A percentile compares a stretch with the other conserved stretches of the same genome.
Evolutionary conservation across 30 jellyfish, hydroid and myxozoan species (phyloP).

Genomic region (Clytia hemisphaerica): DNA sequence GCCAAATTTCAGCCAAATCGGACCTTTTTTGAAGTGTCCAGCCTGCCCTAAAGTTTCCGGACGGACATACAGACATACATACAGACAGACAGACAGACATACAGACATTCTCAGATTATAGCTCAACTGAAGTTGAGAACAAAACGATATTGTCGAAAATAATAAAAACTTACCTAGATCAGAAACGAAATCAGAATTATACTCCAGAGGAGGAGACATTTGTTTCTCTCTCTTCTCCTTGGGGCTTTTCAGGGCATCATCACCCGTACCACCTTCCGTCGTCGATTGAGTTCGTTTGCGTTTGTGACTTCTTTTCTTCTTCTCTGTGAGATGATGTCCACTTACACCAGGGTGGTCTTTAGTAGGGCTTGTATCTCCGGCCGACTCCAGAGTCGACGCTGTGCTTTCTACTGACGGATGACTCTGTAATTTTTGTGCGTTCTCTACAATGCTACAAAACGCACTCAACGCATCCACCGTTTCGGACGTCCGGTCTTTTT

Average conservation of each 20-base stretch:
- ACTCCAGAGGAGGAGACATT: constrained; percentile 37
- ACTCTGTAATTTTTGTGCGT: constrained; percentile 24
- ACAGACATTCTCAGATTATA: too few species aligned
- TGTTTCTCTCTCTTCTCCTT: constrained; percentile 34
- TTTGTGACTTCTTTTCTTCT: constrained; percentile 31
- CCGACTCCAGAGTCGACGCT: neutral
- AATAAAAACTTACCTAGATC: constrained; percentile 68
- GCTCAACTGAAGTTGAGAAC: too few species aligned
- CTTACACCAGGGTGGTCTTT: neutral
- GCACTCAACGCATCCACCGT: constrained; percentile 27
- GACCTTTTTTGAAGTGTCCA: too few species aligned
- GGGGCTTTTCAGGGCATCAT: constrained; percentile 5
- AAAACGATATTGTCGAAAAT: neutral
- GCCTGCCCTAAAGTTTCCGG: too few species aligned
- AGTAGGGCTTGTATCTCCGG: constrained; percentile 6
- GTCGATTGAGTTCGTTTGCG: constrained; percentile 34
- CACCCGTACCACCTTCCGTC: neutral
- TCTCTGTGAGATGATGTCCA: constrained; percentile 43
- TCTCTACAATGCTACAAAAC: constrained; percentile 28
- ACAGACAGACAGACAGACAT: too few species aligned
- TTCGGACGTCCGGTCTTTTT: constrained; percentile 29
- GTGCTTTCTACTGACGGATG: neutral
- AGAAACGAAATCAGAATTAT: constrained; percentile 82
- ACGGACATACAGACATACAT: too few species aligned
- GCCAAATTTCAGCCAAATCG: too few species aligned